Evolutionary conservation across 2,797 vertebrate species (phyloP), one percentile per base, ranked within the genome.

Genomic region (Potorous gilbertii): DNA sequence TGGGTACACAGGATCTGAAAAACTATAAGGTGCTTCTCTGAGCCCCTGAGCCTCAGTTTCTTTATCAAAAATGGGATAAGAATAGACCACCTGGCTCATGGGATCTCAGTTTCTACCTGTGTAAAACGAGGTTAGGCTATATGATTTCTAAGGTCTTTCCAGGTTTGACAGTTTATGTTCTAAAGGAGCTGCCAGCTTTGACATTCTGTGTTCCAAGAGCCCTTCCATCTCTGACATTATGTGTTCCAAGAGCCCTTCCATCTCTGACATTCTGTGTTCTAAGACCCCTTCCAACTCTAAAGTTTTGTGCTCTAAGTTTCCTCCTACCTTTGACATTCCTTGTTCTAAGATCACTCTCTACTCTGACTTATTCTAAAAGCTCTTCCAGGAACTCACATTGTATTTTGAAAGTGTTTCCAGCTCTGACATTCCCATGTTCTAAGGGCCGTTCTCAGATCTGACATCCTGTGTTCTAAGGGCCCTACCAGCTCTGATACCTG

Each of bases 1-100:
- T 50, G 95, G 95, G 97, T 95, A 96, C 74, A 87, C 24, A 92
- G 56, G 54, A 97, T 94, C 96, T 95, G 96, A 92, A 54, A 95
- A 27, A 1, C 87, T 29, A 40, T 74, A 94, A 87, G 4, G 54
- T 74, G 62, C 62, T 74, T 74, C 40, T 74, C 62, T 18, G 34
- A 14, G 40, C 74, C 40, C 74, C 74, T 87, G 40, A 0, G 1
- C 74, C 74, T 87, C 74, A 87, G 40, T 87, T 50, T 27, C 74
- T 40, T 87, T 87, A 87, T 87, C 21, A 11, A 87, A 50, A 87
- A 50, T 21, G 74, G 74, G 40, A 50, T 87, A 87, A 50, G 27
- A 87, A 87, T 27, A 87, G 74, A 9, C 40, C 74, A 50, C 74
- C 74, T 46, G 74, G 40, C 74, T 50, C 40, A 46, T 46, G 18